Conservation (phyloP, 2,888 invertebrate genomes). For the Cheilosia pagana region DNA sequence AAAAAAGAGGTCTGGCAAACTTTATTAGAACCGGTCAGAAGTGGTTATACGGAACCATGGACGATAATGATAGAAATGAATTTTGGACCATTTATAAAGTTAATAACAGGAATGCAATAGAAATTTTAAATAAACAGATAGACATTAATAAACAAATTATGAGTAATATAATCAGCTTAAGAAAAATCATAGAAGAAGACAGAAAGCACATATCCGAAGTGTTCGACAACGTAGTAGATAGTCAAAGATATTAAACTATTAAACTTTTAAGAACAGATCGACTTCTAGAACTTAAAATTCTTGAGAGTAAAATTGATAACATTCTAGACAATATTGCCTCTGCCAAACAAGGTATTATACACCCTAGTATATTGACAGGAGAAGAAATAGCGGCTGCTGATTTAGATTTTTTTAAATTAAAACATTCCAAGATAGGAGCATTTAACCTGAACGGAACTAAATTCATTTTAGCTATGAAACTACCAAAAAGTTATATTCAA, state of each 20-base stretch:
- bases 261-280: conserved; percentile 31
- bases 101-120: no score
- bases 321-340: conserved; percentile 24
- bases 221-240: neutral
- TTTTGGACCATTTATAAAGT: no score
- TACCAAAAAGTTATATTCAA: no score
- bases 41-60: neutral
- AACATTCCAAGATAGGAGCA: no score
- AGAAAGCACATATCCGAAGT: conserved; percentile 14
- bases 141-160: no score
- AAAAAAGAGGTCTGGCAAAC: neutral
- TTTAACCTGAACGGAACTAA: no score
- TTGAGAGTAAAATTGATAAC: conserved; percentile 15
- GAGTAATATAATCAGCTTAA: no score
- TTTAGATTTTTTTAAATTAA: no score
- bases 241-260: no score
- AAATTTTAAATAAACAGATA: no score
- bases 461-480: no score
- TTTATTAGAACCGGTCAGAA: neutral
- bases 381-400: conserved; percentile 15
- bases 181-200: conserved; percentile 4
- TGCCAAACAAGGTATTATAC: conserved; percentile 16
- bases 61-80: no score
- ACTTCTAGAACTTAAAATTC: conserved; percentile 17
- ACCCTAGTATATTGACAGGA: conserved; percentile 17